Conservation (phyloP, 2,888 invertebrate genomes). For the Pasiphila rectangulata region DNA sequence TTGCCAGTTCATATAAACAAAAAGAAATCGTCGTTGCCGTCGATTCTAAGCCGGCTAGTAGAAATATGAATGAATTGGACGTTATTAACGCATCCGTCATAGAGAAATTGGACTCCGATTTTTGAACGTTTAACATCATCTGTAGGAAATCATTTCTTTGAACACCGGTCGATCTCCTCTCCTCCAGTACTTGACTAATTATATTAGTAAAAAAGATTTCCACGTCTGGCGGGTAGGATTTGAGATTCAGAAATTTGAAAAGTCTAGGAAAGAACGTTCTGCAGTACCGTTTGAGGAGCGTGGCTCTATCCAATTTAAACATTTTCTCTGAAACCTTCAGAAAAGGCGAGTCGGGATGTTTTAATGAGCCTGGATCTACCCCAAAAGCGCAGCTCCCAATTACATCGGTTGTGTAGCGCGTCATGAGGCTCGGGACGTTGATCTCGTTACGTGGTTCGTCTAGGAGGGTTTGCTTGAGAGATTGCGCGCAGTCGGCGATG, state of each 20-base stretch:
- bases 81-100: conserved; percentile 75
- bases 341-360: conserved; percentile 65
- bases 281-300: conserved; percentile 67
- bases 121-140: conserved; percentile 72
- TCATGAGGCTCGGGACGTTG: conserved; percentile 63
- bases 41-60: conserved; percentile 74
- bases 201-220: conserved; percentile 66
- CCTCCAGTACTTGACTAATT: conserved; percentile 64
- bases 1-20: conserved; percentile 70
- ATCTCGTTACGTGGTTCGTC: conserved; percentile 51
- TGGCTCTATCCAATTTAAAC: conserved; percentile 62
- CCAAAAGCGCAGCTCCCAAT: conserved; percentile 76
- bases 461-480: conserved; percentile 51
- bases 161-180: conserved; percentile 55
- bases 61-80: conserved; percentile 76
- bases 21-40: conserved; percentile 71
- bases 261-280: conserved; percentile 66
- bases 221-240: conserved; percentile 63
- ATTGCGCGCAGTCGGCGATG: conserved; percentile 62
- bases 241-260: conserved; percentile 69
- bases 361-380: conserved; percentile 65
- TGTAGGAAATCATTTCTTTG: conserved; percentile 70
- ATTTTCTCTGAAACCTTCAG: conserved; percentile 71
- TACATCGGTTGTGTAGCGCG: conserved; percentile 69
- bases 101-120: conserved; percentile 52